Base-by-base conservation (phyloP, 1,140 invertebrate species). In the Glossosoma conforme region DNA sequence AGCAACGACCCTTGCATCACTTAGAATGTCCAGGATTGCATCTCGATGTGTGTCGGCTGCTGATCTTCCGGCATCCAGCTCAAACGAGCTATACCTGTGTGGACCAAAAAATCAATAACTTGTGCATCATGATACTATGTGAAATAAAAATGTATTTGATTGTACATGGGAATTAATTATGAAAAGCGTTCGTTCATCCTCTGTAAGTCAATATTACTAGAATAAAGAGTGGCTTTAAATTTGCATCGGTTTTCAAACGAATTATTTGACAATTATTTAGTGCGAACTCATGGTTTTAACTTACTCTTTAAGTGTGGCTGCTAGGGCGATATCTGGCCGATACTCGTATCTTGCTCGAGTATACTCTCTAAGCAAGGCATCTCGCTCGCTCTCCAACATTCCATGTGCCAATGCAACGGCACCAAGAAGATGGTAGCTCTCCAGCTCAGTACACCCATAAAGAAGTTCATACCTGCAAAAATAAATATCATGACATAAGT, bases 361-460 rank as follows among this genome's bases (percentile, higher is more conserved):
- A 63, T 85, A 89, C 44, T 89, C 87, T 43, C 80, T 77, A 30
- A 95, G 77, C 50, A 91, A 83, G 51, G 85, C 79, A 60, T 90
- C 83, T 56, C 88, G 79, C 62, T 91, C 80, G 33, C 79, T 79
- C 61, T 90, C 84, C 37, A 85, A 70, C 60, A 97, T 80, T 11
- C 93, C 93, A 50, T 88, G 78, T 18, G 83, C 76, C 30, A 95
- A 71, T 58, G 89, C 87, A 45, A 84, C 77, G 11, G 83, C 82
- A 2, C 83, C 82, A 35, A 97, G 77, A 54, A 89, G 77, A 61
- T 92, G 84, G 62, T 90, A 89, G 50, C 89, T 90, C 67, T 97
- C 93, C 54, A 86, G 75, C 66, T 91, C 85, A 3, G 89, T 92
- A 10, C 93, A 82, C 18, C 94, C 94, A 59, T 91, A 87, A 72